Percentiles rank a stretch among this genome's conserved stretches.
Evolutionary conservation across 2,888 invertebrate genomes (phyloP).

Genomic region (Tinea trinotella): DNA sequence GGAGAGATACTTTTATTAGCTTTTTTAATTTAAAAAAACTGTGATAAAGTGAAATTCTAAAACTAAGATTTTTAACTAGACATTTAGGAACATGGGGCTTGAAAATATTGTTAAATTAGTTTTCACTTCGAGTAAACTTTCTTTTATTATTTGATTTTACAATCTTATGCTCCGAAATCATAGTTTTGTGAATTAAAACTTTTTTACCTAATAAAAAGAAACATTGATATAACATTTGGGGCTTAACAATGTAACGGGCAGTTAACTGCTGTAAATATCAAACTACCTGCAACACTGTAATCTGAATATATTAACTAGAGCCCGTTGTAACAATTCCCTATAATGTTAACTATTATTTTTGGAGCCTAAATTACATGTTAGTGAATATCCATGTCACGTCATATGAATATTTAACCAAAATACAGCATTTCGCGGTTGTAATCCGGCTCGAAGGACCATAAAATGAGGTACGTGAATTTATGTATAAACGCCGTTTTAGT

Average conservation of each 20-base stretch:
- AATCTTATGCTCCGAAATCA: no score
- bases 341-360: conserved; percentile 4
- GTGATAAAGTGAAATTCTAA: no score
- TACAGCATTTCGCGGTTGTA: not conserved
- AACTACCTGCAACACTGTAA: conserved; percentile 4
- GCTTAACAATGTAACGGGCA: conserved; percentile 1
- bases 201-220: no score
- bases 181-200: no score
- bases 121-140: no score
- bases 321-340: not conserved
- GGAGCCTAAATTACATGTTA: not conserved
- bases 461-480: not conserved
- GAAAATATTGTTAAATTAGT: no score
- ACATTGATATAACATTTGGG: not conserved
- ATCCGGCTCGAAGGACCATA: not conserved
- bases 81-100: no score
- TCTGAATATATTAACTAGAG: conserved; percentile 6
- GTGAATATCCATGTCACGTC: not conserved
- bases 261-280: conserved; percentile 1
- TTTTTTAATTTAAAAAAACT: no score
- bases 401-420: conserved; percentile 7
- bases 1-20: no score
- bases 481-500: no score
- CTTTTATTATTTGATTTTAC: no score
- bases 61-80: no score